A percentile compares a stretch with the other conserved stretches of the same genome.
phyloP scores from a whole-genome alignment of 1,140 invertebrate species.

The Zaprionus lachaisei region DNA sequence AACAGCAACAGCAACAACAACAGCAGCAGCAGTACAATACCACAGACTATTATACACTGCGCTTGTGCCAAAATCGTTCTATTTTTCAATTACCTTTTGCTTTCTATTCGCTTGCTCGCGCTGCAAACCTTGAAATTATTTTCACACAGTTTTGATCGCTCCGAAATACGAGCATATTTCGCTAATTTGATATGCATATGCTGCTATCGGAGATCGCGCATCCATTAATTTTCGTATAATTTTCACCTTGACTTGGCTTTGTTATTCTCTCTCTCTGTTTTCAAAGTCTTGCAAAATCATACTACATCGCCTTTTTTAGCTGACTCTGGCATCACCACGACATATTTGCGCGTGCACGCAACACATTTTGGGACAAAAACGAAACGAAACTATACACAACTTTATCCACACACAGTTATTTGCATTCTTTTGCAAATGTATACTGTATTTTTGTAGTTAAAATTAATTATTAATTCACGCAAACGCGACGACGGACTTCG shows the following conservation, averaged over 20 bases:
- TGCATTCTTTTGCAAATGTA: constrained; percentile 56
- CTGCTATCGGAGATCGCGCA: constrained; percentile 67
- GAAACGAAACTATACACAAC: constrained; percentile 42
- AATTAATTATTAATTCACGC: constrained; percentile 73
- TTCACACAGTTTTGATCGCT: constrained; percentile 78
- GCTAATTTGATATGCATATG: constrained; percentile 73
- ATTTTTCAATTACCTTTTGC: constrained; percentile 83
- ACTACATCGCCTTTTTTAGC: constrained; percentile 72
- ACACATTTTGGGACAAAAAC: constrained; percentile 55
- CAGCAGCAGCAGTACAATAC: constrained; percentile 28
- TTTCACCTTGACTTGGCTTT: constrained; percentile 78
- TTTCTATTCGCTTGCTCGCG: constrained; percentile 75
- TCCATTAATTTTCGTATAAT: constrained; percentile 77
- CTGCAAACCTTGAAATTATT: constrained; percentile 83
- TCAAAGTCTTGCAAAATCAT: constrained; percentile 77
- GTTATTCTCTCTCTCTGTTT: constrained; percentile 63
- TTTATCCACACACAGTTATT: constrained; percentile 53
- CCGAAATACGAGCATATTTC: constrained; percentile 74
- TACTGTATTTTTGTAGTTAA: constrained; percentile 55
- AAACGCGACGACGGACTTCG: constrained; percentile 54
- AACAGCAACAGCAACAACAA: constrained; percentile 48
- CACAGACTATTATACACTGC: constrained; percentile 58
- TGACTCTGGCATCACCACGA: constrained; percentile 58
- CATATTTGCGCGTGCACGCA: constrained; percentile 47
- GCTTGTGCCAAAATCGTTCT: constrained; percentile 83